Evolutionary conservation across 2,113 vertebrate genomes (phyloP).

Genomic region (Tetrax tetrax): DNA sequence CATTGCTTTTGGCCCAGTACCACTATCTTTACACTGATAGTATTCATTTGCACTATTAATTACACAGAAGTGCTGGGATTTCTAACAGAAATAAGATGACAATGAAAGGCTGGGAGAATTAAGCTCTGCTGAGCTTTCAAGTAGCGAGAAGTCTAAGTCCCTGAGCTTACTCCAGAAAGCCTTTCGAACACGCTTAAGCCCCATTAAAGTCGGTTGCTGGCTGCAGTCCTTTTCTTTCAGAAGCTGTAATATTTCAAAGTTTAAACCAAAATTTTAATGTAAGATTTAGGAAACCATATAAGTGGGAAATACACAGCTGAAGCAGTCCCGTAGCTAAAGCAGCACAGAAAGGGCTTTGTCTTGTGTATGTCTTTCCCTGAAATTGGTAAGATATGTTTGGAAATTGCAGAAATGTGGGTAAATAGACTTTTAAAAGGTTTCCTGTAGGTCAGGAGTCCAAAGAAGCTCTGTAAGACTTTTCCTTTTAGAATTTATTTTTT

Average conservation of each 20-base stretch:
- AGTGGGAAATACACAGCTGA: neutral
- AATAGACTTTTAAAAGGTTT: neutral
- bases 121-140: constrained; percentile 27
- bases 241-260: neutral
- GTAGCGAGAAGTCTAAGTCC: neutral
- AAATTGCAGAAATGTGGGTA: neutral
- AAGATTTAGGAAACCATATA: neutral
- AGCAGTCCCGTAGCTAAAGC: neutral
- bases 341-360: neutral
- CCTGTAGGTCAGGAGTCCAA: neutral
- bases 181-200: neutral
- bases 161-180: constrained; percentile 14
- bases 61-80: constrained; percentile 22
- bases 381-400: neutral
- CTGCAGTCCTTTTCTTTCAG: neutral
- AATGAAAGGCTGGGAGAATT: constrained; percentile 17
- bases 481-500: neutral
- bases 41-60: constrained; percentile 55
- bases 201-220: neutral
- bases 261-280: neutral
- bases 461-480: neutral
- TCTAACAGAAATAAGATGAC: constrained; percentile 7
- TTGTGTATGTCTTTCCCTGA: neutral
- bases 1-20: neutral
- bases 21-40: neutral